Evolutionary conservation across 2,888 invertebrate genomes (phyloP).

Genomic region (Griposia aprilina): DNA sequence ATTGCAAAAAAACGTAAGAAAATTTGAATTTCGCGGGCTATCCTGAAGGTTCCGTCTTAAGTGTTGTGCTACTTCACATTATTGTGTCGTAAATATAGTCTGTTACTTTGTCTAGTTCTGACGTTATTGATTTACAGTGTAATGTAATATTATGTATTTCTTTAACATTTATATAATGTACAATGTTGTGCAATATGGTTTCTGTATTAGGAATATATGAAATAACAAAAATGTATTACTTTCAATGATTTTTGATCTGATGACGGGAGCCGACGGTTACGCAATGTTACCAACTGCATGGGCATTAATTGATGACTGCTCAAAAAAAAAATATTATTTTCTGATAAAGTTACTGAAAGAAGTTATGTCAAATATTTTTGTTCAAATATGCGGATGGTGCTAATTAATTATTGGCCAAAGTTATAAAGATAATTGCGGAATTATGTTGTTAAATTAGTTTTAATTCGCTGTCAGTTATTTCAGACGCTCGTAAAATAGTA

Average conservation of each 20-base stretch:
- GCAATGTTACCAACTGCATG: background rate
- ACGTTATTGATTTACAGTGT: slow-evolving; percentile 35
- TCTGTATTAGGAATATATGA: slow-evolving; percentile 4
- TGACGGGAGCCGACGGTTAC: background rate
- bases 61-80: slow-evolving; percentile 41
- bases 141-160: slow-evolving; percentile 23
- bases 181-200: slow-evolving; percentile 32
- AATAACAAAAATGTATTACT: background rate
- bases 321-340: background rate
- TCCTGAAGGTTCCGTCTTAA: too few species aligned
- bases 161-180: slow-evolving; percentile 20
- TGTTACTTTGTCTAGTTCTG: slow-evolving; percentile 40
- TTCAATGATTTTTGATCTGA: background rate
- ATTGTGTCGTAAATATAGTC: slow-evolving; percentile 38
- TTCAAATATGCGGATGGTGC: slow-evolving; percentile 27
- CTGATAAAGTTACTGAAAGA: slow-evolving; percentile 4
- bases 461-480: slow-evolving; percentile 39
- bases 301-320: background rate
- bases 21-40: too few species aligned
- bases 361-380: slow-evolving; percentile 4
- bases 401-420: slow-evolving; percentile 13
- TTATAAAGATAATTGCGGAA: slow-evolving; percentile 23
- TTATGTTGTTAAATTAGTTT: slow-evolving; percentile 26
- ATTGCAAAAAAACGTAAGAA: too few species aligned
- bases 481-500: slow-evolving; percentile 39